phyloP scores from a whole-genome alignment of 2,113 vertebrate species.

The Trogon melanurus region DNA sequence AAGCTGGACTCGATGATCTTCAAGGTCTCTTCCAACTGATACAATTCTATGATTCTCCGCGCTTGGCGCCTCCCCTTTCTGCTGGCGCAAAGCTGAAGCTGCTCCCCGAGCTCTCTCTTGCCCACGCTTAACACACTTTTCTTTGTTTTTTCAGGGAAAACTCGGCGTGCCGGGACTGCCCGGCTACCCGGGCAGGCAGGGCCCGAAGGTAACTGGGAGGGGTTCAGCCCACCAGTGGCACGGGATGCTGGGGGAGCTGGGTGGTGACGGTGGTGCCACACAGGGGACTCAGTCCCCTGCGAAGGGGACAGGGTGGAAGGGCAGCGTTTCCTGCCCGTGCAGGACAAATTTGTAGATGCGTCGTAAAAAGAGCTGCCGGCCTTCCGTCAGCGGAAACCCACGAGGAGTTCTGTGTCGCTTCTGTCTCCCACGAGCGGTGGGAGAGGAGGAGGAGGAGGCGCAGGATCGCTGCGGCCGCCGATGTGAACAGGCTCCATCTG shows the following conservation, averaged over 20 bases:
- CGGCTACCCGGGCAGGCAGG: conserved; percentile 95
- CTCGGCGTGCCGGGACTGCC: conserved; percentile 96
- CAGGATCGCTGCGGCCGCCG: not conserved
- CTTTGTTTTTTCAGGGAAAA: conserved; percentile 83
- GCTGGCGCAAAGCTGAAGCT: not conserved
- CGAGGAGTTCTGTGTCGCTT: not conserved
- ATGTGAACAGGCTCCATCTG: not conserved
- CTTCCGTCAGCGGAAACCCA: too few relatives aligned
- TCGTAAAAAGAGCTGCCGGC: not conserved
- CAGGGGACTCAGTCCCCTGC: not conserved
- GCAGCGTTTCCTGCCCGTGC: rapidly evolving
- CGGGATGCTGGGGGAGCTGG: not conserved
- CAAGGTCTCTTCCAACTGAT: too few relatives aligned
- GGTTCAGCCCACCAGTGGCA: rapidly evolving
- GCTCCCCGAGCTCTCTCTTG: not conserved
- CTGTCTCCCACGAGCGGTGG: rapidly evolving
- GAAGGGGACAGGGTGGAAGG: rapidly evolving
- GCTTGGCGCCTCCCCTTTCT: not conserved
- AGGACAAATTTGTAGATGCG: not conserved
- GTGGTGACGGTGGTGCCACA: not conserved
- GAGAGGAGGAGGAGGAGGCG: not conserved
- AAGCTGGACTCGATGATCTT: too few relatives aligned
- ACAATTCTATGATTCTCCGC: not conserved
- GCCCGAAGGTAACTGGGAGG: conserved; percentile 85
- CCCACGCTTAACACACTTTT: not conserved